phyloP scores from a whole-genome alignment of 2,888 invertebrate genomes.

The Dermolepida albohirtum region DNA sequence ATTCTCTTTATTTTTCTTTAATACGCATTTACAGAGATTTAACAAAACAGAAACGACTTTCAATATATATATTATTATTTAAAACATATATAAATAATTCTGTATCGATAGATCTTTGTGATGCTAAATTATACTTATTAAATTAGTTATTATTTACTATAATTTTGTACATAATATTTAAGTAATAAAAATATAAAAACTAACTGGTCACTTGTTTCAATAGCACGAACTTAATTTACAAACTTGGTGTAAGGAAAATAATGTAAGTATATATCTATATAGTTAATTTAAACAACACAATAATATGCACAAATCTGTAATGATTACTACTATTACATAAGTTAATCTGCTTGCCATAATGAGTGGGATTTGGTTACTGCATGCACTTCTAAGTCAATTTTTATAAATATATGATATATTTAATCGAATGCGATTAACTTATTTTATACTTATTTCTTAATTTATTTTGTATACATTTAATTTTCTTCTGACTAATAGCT shows the following conservation, averaged over 20 bases:
- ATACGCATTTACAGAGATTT: background rate
- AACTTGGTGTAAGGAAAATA: background rate
- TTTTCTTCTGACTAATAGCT: no score
- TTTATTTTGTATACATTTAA: no score
- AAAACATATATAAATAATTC: background rate
- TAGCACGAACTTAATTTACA: background rate
- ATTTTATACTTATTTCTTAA: no score
- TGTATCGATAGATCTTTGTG: background rate
- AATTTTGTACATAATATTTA: constrained; percentile 35
- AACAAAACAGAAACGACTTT: background rate
- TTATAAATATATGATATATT: no score
- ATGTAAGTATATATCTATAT: constrained; percentile 2
- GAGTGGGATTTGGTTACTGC: no score
- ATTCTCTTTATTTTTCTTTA: constrained; percentile 16
- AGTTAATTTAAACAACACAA: no score
- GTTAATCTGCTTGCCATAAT: no score
- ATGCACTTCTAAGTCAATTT: no score
- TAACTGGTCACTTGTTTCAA: constrained; percentile 12
- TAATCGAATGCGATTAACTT: no score
- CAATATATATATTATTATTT: background rate
- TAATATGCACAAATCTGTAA: no score
- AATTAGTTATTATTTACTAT: constrained; percentile 22
- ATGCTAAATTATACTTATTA: background rate
- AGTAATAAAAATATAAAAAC: constrained; percentile 16
- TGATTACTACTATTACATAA: no score